Percentiles rank a stretch among this genome's conserved stretches.
Conservation (phyloP, 2,113 vertebrate species). For the Ahaetulla prasina region DNA sequence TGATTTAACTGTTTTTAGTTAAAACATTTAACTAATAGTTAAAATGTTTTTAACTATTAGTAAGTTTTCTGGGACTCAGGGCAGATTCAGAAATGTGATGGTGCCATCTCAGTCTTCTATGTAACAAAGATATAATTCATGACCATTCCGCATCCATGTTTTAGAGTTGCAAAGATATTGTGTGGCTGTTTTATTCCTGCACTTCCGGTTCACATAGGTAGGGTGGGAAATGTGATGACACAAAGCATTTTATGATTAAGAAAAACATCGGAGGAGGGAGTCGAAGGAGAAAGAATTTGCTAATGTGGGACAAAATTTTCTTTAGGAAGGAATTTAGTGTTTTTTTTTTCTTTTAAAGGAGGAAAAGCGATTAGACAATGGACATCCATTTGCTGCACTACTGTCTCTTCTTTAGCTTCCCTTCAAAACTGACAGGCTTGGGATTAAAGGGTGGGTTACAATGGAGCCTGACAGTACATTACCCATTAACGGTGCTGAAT, state of each 20-base stretch:
- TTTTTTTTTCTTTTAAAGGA: conserved; percentile 51
- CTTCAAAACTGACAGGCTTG: conserved; percentile 54
- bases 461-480: conserved; percentile 56
- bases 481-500: conserved; percentile 63
- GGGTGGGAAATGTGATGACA: background rate
- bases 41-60: background rate
- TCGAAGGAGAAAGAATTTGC: conserved; percentile 2
- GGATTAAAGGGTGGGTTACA: conserved; percentile 59
- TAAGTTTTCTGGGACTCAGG: background rate
- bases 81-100: background rate
- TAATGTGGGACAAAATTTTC: conserved; percentile 21
- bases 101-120: background rate
- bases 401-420: conserved; percentile 54
- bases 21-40: no score
- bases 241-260: background rate
- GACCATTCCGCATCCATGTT: background rate
- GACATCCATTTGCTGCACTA: conserved; percentile 49
- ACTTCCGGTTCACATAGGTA: background rate
- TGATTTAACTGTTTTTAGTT: background rate
- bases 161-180: background rate
- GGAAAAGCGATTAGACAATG: conserved; percentile 53
- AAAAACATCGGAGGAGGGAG: conserved; percentile 10
- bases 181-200: background rate
- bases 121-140: background rate
- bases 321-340: conserved; percentile 51